Base-by-base conservation (phyloP, 2,113 vertebrate species). In the Notechis scutatus region DNA sequence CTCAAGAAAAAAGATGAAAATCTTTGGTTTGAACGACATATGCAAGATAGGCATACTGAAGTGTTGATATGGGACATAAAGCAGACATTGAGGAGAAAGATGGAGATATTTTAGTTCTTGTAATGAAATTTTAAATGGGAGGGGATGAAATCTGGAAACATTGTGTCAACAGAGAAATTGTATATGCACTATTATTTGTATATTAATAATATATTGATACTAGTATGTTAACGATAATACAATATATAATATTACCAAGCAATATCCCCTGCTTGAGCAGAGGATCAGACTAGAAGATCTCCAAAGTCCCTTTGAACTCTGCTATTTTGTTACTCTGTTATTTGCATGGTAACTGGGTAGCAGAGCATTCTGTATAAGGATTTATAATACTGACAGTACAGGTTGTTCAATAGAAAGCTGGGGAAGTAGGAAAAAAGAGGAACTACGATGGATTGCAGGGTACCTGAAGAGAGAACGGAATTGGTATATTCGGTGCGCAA, bases 1-100 rank as follows among this genome's bases (percentile, higher is more conserved):
- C 94, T 91, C 85, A 86, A 24, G 94, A 95, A 93, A 94, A 94
- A 61, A 91, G 59, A 74, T 85, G 95, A 97, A 95, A 88, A 90
- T 94, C 94, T 92, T 24, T 93, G 56, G 26, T 0, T 0, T 81
- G 54, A 94, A 45, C 34, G 69, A 69, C 92, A 90, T 54, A 92
- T 90, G 94, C 90, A 90, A 95, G 86, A 50, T 26, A 34, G 85
- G 91, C 61, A 91, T 93, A 93, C 26, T 42, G 64, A 93, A 93
- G 55, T 26, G n/a, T 89, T 34, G 11, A 29, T 91, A n/a, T 47
- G 45, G 18, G 15, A 74, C 55, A 10, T n/a, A 50, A 89, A 42
- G 39, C 26, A 18, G 18, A 29, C 59, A 5, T 4, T 74, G 29
- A 81, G 87, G 91, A 69, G 39, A 45, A 89, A 59, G 6, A 29